These are phyloP conservation scores for Acanthochromis polyacanthus DNA, from an alignment of 2,113 vertebrate genomes.

Conservation along the genomic window DNA sequence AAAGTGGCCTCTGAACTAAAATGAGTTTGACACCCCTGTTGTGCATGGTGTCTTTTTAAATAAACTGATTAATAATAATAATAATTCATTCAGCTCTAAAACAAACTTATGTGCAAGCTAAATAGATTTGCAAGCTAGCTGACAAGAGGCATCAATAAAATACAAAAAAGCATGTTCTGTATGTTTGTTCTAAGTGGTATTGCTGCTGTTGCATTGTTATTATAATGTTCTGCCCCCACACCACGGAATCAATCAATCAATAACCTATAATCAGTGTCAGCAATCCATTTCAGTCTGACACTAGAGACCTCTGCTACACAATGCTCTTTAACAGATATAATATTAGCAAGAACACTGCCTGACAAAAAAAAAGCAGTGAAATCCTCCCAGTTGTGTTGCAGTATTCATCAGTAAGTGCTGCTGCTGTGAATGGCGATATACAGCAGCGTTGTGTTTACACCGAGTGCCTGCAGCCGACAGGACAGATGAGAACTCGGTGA, in stretches of 20 bases:
- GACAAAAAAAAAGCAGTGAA: background rate
- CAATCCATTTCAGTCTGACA: background rate
- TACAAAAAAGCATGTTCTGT: no score
- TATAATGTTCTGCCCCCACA: no score
- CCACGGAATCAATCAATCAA: background rate
- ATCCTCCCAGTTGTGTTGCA: background rate
- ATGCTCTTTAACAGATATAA: background rate
- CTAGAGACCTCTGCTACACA: background rate
- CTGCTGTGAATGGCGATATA: background rate
- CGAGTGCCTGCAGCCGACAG: constrained; percentile 31
- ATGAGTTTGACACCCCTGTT: no score
- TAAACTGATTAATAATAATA: no score
- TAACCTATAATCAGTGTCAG: background rate
- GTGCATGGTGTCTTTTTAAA: no score
- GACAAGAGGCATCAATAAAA: no score
- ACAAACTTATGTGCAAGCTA: no score
- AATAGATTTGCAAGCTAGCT: no score
- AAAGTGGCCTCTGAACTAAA: no score
- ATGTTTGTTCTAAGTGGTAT: no score
- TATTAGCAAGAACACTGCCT: background rate
- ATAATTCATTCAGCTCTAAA: background rate
- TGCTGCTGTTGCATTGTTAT: no score
- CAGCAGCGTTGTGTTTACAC: constrained; percentile 46
- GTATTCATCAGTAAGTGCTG: background rate
- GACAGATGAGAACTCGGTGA: constrained; percentile 54